Evolutionary conservation across 2,797 vertebrate species (phyloP), one percentile per base, ranked within the genome.

Genomic region (Chrysocyon brachyurus): DNA sequence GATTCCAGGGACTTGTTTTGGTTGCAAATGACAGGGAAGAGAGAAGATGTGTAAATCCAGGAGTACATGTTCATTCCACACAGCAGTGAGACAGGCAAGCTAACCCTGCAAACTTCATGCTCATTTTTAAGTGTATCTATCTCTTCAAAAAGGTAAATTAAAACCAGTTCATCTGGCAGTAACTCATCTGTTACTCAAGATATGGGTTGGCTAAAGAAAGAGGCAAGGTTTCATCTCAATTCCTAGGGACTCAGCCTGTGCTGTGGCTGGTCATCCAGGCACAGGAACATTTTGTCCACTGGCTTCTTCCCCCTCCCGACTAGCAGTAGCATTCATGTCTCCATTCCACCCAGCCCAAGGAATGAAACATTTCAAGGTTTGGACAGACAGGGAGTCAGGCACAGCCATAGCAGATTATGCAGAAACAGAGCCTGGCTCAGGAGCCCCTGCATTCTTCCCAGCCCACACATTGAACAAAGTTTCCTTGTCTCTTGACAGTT

Each of bases 231-330:
- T 84, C 88, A 68, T 57, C 64, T 91, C 75, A 14, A 15, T 72
- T 91, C 73, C 46, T 46, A 93, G 73, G 33, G 96, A 56, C 72
- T 70, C 46, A 5, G 87, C 22, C 87, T 82, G 33, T 12, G 17
- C 59, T 17, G 22, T 28, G 73, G 90, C 75, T 54, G 22, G 64
- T 68, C 40, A 8, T 63, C 79, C 91, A 83, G 81, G 33, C 12
- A 1, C 49, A n/a, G 85, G 97, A 97, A 96, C 96, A 96, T 96
- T 97, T 5, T 97, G 96, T 97, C 95, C 95, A 12, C 85, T 54
- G 87, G 96, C 40, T 63, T n/a, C 77, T 49, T 66, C 77, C 59
- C 88, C 11, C n/a, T 57, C 61, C 75, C 1, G 12, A 46, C 61
- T 72, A 28, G 1, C 26, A 85, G 91, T 52, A 96, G 93, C n/a